phyloP scores from a whole-genome alignment of 1,140 invertebrate genomes.

The Hycleus cichorii region DNA sequence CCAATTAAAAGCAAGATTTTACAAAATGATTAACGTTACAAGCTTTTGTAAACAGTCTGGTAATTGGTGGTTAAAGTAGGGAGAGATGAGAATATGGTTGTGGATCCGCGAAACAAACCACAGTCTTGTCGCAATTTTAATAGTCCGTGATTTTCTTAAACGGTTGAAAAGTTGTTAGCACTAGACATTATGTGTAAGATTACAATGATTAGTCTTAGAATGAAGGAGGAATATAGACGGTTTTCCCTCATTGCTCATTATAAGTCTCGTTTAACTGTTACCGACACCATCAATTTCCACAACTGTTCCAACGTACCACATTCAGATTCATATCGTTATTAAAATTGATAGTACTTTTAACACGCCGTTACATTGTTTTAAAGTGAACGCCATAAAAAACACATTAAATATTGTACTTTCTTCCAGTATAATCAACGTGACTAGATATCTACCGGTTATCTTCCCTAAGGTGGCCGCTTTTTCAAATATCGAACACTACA shows the following conservation, averaged over 20 bases:
- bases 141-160: conserved; percentile 40
- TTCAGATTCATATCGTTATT: conserved; percentile 29
- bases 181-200: conserved; percentile 39
- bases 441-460: too few species aligned
- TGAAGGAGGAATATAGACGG: conserved; percentile 9
- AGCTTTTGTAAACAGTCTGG: conserved; percentile 32
- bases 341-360: conserved; percentile 28
- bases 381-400: conserved; percentile 17
- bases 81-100: not conserved
- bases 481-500: too few species aligned
- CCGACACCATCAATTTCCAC: conserved; percentile 37
- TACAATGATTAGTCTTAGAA: conserved; percentile 37
- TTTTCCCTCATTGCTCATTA: conserved; percentile 37
- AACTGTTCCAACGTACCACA: not conserved
- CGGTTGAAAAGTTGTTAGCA: conserved; percentile 42
- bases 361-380: conserved; percentile 24
- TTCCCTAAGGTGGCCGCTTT: too few species aligned
- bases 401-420: conserved; percentile 3
- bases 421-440: too few species aligned
- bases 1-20: conserved; percentile 35
- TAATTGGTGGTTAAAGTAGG: conserved; percentile 30
- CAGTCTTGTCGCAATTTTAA: conserved; percentile 39
- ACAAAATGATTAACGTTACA: conserved; percentile 34
- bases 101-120: conserved; percentile 30
- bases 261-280: conserved; percentile 34